Evolutionary conservation across 37 sponge, comb jelly and placozoan species (phyloP), one percentile per base, ranked within the genome.

Genomic region (Amphimedon queenslandica): DNA sequence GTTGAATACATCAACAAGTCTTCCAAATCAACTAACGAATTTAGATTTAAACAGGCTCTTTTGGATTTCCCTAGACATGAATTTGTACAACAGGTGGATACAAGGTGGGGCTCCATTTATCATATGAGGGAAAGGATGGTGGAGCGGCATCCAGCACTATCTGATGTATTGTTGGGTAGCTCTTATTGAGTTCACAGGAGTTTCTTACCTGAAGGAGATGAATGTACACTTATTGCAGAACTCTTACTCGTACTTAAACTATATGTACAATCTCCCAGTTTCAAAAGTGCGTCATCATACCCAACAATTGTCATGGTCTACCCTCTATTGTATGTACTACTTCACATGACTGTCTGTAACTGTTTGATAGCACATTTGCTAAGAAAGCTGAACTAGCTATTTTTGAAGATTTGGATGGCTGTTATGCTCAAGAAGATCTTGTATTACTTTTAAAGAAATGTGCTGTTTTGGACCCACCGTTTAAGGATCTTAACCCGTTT

Each of bases 101-200:
- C 68, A 34, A 8, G 68, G 8, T 66, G 68, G 68, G 68, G 68
- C n/a, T 66, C 68, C 37, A 66, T 36, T 31, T 66, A 66, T 27
- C 5, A 23, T 25, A 66, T 66, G 68, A 4, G 25, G 37, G 68
- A 66, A 29, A 34, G 34, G 38, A 34, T 66, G 4, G 23, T 33
- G 37, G 38, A 66, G 8, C 37, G n/a, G 8, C 68, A 66, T 4
- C 21, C 53, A 47, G 53, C 53, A 47, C 13, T 47, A 47, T 47
- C 13, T 47, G 53, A 8, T 47, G 53, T 47, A 18, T 47, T 47
- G 13, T 13, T 47, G 8, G 53, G 13, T 47, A 47, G 53, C 13
- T 13, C 53, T 13, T 18, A 47, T 13, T 18, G 53, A 47, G 53
- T 47, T 47, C 53, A 47, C 13, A 18, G 53, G 53, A 47, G 13